A percentile compares a stretch with the other conserved stretches of the same genome.
Evolutionary conservation across 2,888 invertebrate species (phyloP).

Genomic region (Diploptera punctata): DNA sequence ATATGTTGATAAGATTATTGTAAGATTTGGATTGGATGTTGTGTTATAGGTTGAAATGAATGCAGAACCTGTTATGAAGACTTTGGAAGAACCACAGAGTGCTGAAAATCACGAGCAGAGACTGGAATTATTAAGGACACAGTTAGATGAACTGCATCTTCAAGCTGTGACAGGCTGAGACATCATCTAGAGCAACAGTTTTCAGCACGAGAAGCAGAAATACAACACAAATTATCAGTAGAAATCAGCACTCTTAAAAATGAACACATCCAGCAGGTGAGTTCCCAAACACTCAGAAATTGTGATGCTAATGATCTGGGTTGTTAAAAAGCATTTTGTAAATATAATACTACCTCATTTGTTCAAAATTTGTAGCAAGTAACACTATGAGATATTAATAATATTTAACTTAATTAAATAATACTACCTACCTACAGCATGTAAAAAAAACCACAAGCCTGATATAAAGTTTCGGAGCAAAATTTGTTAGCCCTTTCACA

Average conservation of each 20-base stretch:
- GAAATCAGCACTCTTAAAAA: constrained; percentile 12
- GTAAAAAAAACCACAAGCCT: too few relatives aligned
- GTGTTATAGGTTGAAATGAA: constrained; percentile 7
- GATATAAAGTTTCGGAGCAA: too few relatives aligned
- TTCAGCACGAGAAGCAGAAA: constrained; percentile 23
- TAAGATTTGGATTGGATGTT: too few relatives aligned
- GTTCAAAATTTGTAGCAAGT: too few relatives aligned
- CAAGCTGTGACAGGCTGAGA: constrained; percentile 20
- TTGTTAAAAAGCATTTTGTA: too few relatives aligned
- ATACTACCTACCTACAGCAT: too few relatives aligned
- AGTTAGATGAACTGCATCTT: constrained; percentile 20
- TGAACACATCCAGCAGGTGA: constrained; percentile 35
- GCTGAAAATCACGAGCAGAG: neutral
- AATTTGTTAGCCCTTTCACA: too few relatives aligned
- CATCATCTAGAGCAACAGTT: constrained; percentile 26
- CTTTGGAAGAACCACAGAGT: neutral
- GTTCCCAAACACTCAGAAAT: neutral
- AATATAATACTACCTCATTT: too few relatives aligned
- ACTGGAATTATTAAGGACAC: neutral
- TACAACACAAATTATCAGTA: constrained; percentile 9
- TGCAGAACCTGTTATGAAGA: neutral
- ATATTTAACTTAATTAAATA: too few relatives aligned
- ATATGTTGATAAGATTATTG: too few relatives aligned
- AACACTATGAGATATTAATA: too few relatives aligned
- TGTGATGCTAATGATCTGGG: too few relatives aligned